Conservation (phyloP, 2,797 vertebrate genomes). For the Pseudochaenichthys georgianus region DNA sequence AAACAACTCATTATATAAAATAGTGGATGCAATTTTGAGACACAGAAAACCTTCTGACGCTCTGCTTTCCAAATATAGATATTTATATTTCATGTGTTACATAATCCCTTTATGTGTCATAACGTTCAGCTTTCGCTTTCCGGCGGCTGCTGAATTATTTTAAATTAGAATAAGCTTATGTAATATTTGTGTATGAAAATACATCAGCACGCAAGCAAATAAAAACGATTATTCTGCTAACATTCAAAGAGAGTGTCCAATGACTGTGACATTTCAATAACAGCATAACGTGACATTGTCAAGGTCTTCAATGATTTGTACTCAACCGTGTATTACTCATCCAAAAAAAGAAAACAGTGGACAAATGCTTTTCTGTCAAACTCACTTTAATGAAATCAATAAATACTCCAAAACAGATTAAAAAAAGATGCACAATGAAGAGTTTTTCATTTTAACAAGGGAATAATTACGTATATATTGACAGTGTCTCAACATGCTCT, state of each 20-base stretch:
- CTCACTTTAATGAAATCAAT: slow-evolving; percentile 25
- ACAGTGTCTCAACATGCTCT: slow-evolving; percentile 7
- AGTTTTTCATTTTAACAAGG: slow-evolving; percentile 26
- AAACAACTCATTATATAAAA: slow-evolving; percentile 53
- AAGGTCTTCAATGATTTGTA: slow-evolving; percentile 22
- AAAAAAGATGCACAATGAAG: neutral
- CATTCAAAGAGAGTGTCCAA: slow-evolving; percentile 15
- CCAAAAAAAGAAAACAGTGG: slow-evolving; percentile 5
- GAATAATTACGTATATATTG: neutral
- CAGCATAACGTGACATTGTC: slow-evolving; percentile 10
- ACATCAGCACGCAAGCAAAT: slow-evolving; percentile 21
- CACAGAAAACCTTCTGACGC: slow-evolving; percentile 29
- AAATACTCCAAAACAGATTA: slow-evolving; percentile 11
- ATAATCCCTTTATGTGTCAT: slow-evolving; percentile 60
- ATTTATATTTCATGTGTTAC: slow-evolving; percentile 57
- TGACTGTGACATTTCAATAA: slow-evolving; percentile 28
- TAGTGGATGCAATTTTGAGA: slow-evolving; percentile 2
- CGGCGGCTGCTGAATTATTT: slow-evolving; percentile 31
- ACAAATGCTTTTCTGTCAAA: slow-evolving; percentile 9
- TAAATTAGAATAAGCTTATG: slow-evolving; percentile 54
- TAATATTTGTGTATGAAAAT: slow-evolving; percentile 43
- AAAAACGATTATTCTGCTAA: slow-evolving; percentile 36
- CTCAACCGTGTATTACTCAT: slow-evolving; percentile 16
- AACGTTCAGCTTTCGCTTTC: slow-evolving; percentile 49
- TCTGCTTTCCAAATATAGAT: slow-evolving; percentile 43